These are phyloP conservation scores for Brachyptera risi DNA, from an alignment of 2,888 invertebrate genomes.

Conservation along the genomic window DNA sequence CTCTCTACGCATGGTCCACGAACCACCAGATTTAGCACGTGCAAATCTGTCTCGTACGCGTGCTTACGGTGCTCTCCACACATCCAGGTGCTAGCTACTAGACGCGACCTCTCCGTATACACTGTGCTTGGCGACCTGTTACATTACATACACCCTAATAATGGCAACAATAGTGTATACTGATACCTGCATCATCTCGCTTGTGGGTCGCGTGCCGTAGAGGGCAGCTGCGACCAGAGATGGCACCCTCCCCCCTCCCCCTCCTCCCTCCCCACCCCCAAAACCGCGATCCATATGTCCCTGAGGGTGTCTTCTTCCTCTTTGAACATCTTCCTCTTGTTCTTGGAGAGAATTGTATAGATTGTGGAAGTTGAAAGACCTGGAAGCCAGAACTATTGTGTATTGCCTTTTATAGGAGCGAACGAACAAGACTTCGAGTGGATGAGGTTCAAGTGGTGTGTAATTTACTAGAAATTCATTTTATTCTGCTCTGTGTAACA, in stretches of 20 bases:
- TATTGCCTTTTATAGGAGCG: too few relatives aligned
- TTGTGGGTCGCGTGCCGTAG: neutral
- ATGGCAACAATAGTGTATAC: too few relatives aligned
- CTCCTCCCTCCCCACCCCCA: neutral
- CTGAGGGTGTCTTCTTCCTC: neutral
- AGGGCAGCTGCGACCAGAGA: constrained; percentile 2
- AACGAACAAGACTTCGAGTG: too few relatives aligned
- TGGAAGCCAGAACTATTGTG: too few relatives aligned
- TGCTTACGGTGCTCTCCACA: neutral
- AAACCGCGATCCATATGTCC: too few relatives aligned
- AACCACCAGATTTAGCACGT: constrained; percentile 1
- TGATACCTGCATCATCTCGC: neutral
- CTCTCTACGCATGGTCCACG: too few relatives aligned
- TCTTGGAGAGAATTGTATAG: neutral
- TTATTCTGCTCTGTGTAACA: neutral
- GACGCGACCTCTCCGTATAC: too few relatives aligned
- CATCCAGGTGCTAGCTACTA: neutral
- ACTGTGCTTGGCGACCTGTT: neutral
- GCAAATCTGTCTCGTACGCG: neutral
- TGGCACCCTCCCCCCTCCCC: neutral
- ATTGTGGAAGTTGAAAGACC: too few relatives aligned
- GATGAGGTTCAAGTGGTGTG: too few relatives aligned
- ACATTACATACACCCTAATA: neutral
- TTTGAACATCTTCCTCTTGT: constrained; percentile 4
- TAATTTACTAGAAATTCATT: neutral